Evolutionary conservation across 2,797 vertebrate species (phyloP), one percentile per base, ranked within the genome.

Genomic region (Notoglanidium macrostoma): DNA sequence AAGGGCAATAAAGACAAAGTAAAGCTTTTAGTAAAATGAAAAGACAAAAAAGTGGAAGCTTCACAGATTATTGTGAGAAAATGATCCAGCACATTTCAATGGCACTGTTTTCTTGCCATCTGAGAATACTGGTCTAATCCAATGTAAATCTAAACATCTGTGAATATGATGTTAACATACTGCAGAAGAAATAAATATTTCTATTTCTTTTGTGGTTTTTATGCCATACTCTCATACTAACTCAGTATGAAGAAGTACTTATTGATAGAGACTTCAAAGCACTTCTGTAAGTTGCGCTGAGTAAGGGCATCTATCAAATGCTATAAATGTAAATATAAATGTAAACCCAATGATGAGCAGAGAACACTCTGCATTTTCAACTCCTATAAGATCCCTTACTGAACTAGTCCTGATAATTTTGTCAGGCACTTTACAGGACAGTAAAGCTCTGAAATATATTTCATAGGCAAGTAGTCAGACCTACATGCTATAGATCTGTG

Each of bases 81-180:
- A 63, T 63, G 55, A 59, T 55, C 32, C 29, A 40, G 54, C 55
- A 79, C 32, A 40, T 79, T 79, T 59, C 77, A 79, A n/a, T 79
- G 40, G 32, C 77, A 59, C 77, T 59, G 78, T 14, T 80, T 80
- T 61, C 77, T 79, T 79, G 77, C 35, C 49, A 6, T 55, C 29
- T 79, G 51, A 32, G 49, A 78, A 12, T 35, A 32, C 19, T 29
- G 32, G 32, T 21, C 29, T 79, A 57, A 40, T 54, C 14, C 49
- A 55, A 2, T 44, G 12, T 44, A 80, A 61, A 80, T 15, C 6
- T 78, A 55, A 21, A 80, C 35, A 80, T 6, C 1, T 44, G 35
- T 80, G 57, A 32, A 77, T 49, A 76, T 76, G 44, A n/a, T 19
- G 14, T 32, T n/a, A 46, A 73, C 40, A 73, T 73, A 46, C 5